A percentile compares a stretch with the other conserved stretches of the same genome.
phyloP scores from a whole-genome alignment of 2,797 vertebrate species.

The Gorsachius magnificus region DNA sequence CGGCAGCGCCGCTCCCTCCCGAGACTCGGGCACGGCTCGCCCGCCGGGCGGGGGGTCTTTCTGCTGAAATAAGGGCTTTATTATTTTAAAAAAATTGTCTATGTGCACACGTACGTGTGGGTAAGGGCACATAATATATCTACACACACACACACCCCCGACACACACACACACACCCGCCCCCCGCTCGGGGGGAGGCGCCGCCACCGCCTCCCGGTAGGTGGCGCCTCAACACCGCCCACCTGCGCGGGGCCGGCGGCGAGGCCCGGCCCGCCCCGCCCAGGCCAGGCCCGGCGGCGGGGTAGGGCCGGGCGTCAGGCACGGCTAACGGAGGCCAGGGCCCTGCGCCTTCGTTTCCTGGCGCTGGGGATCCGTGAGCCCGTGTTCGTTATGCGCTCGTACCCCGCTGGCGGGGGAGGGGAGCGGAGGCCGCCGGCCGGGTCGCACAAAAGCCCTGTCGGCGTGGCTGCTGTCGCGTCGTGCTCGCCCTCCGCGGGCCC shows the following conservation, averaged over 20 bases:
- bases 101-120: too few species aligned
- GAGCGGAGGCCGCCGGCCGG: background rate
- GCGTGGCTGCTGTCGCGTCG: background rate
- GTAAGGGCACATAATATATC: rapidly evolving
- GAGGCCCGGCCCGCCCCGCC: background rate
- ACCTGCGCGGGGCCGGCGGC: background rate
- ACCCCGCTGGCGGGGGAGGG: background rate
- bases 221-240: constrained; percentile 94
- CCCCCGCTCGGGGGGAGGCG: background rate
- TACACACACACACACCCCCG: too few species aligned
- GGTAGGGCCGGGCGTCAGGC: too few species aligned
- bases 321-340: rapidly evolving
- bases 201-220: constrained; percentile 79
- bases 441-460: background rate
- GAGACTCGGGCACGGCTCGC: background rate
- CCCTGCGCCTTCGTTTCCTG: background rate
- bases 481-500: too few species aligned
- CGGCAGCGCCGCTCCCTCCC: background rate
- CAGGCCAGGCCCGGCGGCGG: too few species aligned
- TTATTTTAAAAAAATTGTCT: rapidly evolving
- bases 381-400: background rate
- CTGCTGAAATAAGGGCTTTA: background rate
- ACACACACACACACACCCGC: too few species aligned
- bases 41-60: background rate
- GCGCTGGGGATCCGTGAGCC: background rate